Conservation (phyloP, 2,888 invertebrate genomes). For the Leucophenga maculata region DNA sequence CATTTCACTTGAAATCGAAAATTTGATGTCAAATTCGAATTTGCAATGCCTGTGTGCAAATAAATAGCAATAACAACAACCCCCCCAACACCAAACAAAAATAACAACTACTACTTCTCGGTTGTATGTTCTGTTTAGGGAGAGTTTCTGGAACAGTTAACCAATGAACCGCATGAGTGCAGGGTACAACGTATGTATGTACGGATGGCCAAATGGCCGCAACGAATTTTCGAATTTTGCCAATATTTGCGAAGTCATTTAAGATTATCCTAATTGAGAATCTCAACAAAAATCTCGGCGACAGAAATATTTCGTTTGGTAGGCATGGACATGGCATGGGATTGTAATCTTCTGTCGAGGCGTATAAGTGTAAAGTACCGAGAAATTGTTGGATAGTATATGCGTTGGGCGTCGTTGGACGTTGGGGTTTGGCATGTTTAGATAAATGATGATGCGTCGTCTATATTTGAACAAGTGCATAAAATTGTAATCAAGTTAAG, state of each 20-base stretch:
- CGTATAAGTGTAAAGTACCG: constrained; percentile 4
- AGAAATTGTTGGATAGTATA: constrained; percentile 9
- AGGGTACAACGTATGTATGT: not conserved
- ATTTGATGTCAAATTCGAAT: constrained; percentile 33
- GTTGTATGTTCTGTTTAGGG: constrained; percentile 46
- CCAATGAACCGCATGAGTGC: not conserved
- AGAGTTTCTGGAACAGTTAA: not conserved
- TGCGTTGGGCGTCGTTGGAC: no score
- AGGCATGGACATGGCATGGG: constrained; percentile 14
- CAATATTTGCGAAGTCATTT: constrained; percentile 71
- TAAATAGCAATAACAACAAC: constrained; percentile 32
- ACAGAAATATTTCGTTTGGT: not conserved
- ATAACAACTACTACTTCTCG: constrained; percentile 36
- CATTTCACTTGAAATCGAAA: constrained; percentile 59
- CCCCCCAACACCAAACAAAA: constrained; percentile 39
- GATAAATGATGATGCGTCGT: constrained; percentile 34
- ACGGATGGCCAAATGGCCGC: constrained; percentile 41
- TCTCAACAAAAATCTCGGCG: constrained; percentile 47
- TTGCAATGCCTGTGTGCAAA: constrained; percentile 43
- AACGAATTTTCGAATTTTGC: constrained; percentile 66
- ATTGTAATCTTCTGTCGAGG: constrained; percentile 29
- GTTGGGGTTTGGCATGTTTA: constrained; percentile 26
- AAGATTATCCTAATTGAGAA: constrained; percentile 71
- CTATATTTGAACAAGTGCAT: constrained; percentile 38
- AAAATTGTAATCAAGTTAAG: constrained; percentile 44